A percentile compares a stretch with the other conserved stretches of the same genome.
Evolutionary conservation across 2,797 vertebrate species (phyloP).

Genomic region (Poliocrania exsul): DNA sequence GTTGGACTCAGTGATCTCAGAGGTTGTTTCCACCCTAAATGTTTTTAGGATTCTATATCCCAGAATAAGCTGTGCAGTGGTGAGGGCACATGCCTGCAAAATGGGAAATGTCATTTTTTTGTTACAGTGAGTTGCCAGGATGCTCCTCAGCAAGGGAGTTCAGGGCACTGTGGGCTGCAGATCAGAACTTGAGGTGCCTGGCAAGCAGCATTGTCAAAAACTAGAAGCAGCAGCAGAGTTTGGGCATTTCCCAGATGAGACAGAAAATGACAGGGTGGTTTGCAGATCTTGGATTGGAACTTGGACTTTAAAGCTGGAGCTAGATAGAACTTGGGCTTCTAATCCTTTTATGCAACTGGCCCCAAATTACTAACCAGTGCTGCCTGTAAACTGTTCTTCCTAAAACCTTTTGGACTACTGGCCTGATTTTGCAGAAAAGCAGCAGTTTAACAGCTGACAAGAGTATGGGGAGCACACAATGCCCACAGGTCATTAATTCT

Average conservation of each 20-base stretch:
- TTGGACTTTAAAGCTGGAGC: background rate
- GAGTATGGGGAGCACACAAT: background rate
- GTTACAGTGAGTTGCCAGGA: background rate
- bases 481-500: conserved; percentile 27
- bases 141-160: background rate
- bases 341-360: conserved; percentile 3
- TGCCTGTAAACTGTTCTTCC: background rate
- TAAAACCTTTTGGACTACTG: background rate
- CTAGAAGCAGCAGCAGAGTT: background rate
- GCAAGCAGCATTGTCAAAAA: background rate
- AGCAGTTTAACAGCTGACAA: conserved; percentile 4
- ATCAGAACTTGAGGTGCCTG: conserved; percentile 5
- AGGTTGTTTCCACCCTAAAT: background rate
- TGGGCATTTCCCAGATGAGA: background rate
- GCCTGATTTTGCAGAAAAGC: conserved; percentile 25
- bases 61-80: background rate
- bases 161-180: background rate
- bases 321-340: background rate
- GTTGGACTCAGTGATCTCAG: background rate
- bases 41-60: background rate
- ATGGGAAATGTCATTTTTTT: background rate
- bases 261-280: conserved; percentile 27
- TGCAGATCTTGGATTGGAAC: background rate
- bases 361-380: background rate
- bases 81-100: background rate